These are phyloP conservation scores for Liasis olivaceus DNA, from an alignment of 2,797 vertebrate genomes.

Conservation along the genomic window DNA sequence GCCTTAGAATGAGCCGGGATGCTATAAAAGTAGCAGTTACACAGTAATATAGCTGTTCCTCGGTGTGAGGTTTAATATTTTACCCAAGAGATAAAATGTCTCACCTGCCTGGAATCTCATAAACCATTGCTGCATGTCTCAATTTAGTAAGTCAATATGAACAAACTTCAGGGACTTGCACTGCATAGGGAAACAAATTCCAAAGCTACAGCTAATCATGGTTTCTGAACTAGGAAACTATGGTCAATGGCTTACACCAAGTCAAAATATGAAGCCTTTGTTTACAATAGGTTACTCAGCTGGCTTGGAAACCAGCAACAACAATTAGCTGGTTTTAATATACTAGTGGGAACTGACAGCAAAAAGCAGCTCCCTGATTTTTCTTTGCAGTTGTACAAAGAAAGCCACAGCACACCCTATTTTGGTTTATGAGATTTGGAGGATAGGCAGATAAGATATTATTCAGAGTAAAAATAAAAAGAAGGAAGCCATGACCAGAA, in stretches of 20 bases:
- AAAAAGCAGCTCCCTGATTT: neutral
- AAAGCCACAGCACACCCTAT: neutral
- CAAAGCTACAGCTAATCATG: neutral
- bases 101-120: neutral
- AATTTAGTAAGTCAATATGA: neutral
- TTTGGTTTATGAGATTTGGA: neutral
- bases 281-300: neutral
- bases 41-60: neutral
- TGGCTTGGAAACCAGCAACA: neutral
- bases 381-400: neutral
- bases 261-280: neutral
- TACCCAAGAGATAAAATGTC: neutral
- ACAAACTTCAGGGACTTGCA: neutral
- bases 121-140: neutral
- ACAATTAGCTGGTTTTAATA: neutral
- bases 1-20: neutral
- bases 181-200: neutral
- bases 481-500: neutral
- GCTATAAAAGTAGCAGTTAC: neutral
- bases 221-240: neutral
- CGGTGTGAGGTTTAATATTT: neutral
- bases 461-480: neutral
- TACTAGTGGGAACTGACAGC: neutral
- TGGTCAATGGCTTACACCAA: neutral
- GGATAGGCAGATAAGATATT: neutral